These are phyloP conservation scores for Liopterus haemorrhoidalis DNA, from an alignment of 2,888 invertebrate genomes.

Conservation along the genomic window DNA sequence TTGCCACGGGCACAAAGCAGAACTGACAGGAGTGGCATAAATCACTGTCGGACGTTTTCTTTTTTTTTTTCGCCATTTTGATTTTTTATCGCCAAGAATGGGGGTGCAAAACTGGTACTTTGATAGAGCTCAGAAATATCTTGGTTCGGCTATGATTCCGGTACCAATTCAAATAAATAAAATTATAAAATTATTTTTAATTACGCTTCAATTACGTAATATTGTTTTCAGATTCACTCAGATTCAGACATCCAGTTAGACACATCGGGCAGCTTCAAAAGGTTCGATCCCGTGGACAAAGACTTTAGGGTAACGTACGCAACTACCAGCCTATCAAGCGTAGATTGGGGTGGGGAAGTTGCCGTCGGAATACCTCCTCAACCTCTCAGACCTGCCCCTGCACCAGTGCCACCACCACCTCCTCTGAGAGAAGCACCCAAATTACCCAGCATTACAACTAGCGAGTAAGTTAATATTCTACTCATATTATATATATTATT, in stretches of 20 bases:
- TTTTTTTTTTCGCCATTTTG: too few species aligned
- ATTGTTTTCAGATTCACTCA: conserved; percentile 52
- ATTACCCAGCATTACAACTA: conserved; percentile 17
- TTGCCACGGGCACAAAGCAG: too few species aligned
- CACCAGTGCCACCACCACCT: conserved; percentile 30
- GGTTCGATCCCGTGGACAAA: conserved; percentile 58
- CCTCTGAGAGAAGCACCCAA: conserved; percentile 31
- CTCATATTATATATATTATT: too few species aligned
- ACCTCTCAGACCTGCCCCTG: conserved; percentile 58
- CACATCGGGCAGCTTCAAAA: conserved; percentile 58
- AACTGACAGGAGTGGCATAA: too few species aligned
- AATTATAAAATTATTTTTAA: conserved; percentile 3
- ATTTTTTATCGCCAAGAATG: too few species aligned
- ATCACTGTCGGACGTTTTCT: too few species aligned
- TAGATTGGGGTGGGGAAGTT: conserved; percentile 35
- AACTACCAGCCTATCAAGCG: conserved; percentile 40
- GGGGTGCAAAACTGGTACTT: too few species aligned
- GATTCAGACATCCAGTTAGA: conserved; percentile 59
- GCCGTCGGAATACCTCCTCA: conserved; percentile 55
- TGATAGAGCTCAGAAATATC: too few species aligned
- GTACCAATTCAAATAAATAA: neutral
- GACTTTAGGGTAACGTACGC: conserved; percentile 50
- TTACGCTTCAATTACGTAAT: too few species aligned
- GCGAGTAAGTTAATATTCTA: conserved; percentile 21
- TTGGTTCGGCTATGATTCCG: too few species aligned